Evolutionary conservation across 2,797 vertebrate genomes (phyloP), one percentile per base, ranked within the genome.

Genomic region (Siniperca scherzeri): DNA sequence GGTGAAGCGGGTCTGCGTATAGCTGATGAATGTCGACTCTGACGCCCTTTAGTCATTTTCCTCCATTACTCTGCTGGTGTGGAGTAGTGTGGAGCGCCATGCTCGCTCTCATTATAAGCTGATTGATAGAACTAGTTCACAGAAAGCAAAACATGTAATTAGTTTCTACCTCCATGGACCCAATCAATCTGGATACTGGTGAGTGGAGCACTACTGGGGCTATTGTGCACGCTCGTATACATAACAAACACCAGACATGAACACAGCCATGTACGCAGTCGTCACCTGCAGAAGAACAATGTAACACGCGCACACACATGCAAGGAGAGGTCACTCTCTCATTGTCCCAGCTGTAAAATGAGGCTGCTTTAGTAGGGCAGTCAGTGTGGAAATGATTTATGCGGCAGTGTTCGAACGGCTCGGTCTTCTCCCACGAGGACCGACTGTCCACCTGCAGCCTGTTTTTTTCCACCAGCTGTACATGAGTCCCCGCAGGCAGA

Each of bases 371-470:
- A 87, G 91, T 91, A 80, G 88, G 91, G 64, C 91, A 88, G 81
- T 56, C 88, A 2, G 80, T 11, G 82, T 68, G 56, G 79, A 67
- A 77, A 87, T 95, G 94, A 95, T 95, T 93, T 92, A 95, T 94
- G 89, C 74, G 13, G 74, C 82, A 50, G 87, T 53, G 59, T 74
- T 65, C 30, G 65, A 87, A 57, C 76, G 27, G 77, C 89, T 88
- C 80, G 2, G 46, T 61, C 82, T 72, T 77, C 70, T 92, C 94
- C 93, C 95, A 46, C 12, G 81, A 90, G 93, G 75, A 21, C 72
- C 57, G n/a, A 53, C 66, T 48, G 86, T 93, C 92, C 91, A 91
- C 90, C 92, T 90, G 91, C 91, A 90, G 78, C 87, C 89, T n/a
- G 78, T 30, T 30, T 78, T 85, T 89, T 55, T 56, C 42, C 88